Evolutionary conservation across 2,888 invertebrate species (phyloP).

Genomic region (Saturnia pavonia): DNA sequence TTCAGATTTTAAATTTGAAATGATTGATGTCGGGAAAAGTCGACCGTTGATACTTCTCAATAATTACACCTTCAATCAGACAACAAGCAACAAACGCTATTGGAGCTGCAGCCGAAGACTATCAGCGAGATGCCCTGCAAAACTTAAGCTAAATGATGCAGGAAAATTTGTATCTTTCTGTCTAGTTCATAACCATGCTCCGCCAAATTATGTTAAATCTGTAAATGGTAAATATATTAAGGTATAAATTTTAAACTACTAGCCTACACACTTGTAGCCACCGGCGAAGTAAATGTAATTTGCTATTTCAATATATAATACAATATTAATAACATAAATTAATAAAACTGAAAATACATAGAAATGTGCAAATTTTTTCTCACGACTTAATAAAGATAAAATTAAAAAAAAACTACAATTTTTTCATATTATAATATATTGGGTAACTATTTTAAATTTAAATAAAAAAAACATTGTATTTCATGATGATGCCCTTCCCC

Average conservation of each 20-base stretch:
- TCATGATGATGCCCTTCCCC: too few relatives aligned
- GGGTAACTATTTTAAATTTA: too few relatives aligned
- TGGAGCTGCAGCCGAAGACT: conserved; percentile 59
- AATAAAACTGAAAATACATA: too few relatives aligned
- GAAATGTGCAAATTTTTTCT: too few relatives aligned
- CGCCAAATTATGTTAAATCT: conserved; percentile 23
- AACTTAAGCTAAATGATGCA: conserved; percentile 46
- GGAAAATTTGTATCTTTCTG: conserved; percentile 31
- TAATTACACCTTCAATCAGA: conserved; percentile 49
- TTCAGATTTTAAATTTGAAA: conserved; percentile 10
- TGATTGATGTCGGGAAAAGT: conserved; percentile 29
- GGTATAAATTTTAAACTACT: conserved; percentile 1
- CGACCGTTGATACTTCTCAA: conserved; percentile 33
- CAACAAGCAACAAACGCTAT: conserved; percentile 52
- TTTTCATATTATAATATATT: too few relatives aligned
- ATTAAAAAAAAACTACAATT: too few relatives aligned
- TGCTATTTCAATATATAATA: background rate
- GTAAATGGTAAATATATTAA: conserved; percentile 18
- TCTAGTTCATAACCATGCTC: conserved; percentile 26
- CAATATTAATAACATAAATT: too few relatives aligned
- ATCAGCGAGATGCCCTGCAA: conserved; percentile 49
- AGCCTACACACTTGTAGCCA: background rate
- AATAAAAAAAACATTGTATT: too few relatives aligned
- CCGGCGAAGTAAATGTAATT: background rate
- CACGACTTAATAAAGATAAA: too few relatives aligned